A percentile compares a stretch with the other conserved stretches of the same genome.
Evolutionary conservation across 64 coral and sea anemone species (phyloP).

Genomic region (Orbicella faveolata): DNA sequence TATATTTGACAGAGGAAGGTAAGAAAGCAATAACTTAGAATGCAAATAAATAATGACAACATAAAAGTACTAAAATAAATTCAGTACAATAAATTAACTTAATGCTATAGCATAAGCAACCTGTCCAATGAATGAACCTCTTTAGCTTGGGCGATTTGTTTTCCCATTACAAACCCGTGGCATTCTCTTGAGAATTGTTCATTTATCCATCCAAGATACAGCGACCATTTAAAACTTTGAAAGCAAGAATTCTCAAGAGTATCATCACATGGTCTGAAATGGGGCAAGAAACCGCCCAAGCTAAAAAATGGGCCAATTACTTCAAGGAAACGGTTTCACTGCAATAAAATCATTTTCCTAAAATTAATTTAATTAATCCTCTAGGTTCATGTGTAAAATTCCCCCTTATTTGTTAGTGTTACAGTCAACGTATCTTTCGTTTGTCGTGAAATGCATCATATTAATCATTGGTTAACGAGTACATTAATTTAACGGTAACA

Average conservation of each 20-base stretch:
- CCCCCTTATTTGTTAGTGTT: neutral
- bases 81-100: neutral
- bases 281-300: too few species aligned
- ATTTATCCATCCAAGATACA: too few species aligned
- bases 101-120: neutral
- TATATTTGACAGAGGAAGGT: neutral
- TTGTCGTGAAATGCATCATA: neutral
- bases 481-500: too few species aligned
- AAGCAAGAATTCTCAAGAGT: too few species aligned
- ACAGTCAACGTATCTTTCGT: neutral
- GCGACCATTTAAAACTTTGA: too few species aligned
- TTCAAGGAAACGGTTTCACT: neutral
- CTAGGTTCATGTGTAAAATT: neutral
- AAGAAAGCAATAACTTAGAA: neutral
- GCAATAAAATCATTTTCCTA: neutral
- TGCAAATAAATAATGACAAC: neutral
- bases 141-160: too few species aligned
- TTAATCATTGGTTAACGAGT: too few species aligned
- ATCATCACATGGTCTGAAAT: too few species aligned
- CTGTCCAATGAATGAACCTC: neutral
- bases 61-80: neutral
- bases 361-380: constrained; percentile 1
- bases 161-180: too few species aligned
- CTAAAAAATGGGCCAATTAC: neutral
- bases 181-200: too few species aligned